Conservation (phyloP, 1,140 invertebrate genomes). For the Brachionus asplanchnoidis region DNA sequence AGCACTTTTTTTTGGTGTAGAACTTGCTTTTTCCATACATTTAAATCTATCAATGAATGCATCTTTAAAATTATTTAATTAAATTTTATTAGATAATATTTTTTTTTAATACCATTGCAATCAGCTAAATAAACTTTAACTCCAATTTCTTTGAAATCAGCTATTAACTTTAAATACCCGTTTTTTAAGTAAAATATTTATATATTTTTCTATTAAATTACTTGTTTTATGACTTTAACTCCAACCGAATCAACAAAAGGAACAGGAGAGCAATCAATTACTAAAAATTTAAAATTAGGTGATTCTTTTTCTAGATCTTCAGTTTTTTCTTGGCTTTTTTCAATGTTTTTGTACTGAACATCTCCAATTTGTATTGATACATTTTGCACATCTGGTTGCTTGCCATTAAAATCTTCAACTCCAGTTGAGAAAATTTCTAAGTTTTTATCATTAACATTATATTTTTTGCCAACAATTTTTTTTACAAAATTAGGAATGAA, state of each 20-base stretch:
- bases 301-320: neutral
- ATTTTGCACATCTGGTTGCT: neutral
- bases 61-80: neutral
- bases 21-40: neutral
- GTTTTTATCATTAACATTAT: neutral
- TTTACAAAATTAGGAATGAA: neutral
- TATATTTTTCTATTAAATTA: neutral
- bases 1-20: neutral
- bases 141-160: neutral
- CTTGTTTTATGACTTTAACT: conserved; percentile 15
- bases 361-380: neutral
- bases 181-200: neutral
- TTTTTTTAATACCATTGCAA: conserved; percentile 9
- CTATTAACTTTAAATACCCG: neutral
- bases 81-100: neutral
- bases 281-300: neutral
- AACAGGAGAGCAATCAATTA: neutral
- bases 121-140: neutral
- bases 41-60: conserved; percentile 5
- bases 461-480: neutral
- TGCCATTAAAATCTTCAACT: neutral
- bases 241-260: conserved; percentile 37
- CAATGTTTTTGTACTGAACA: neutral
- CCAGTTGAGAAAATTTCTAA: neutral
- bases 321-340: neutral